Evolutionary conservation across 2,888 invertebrate species (phyloP), one percentile per base, ranked within the genome.

Genomic region (Hipparchia sbordonii): DNA sequence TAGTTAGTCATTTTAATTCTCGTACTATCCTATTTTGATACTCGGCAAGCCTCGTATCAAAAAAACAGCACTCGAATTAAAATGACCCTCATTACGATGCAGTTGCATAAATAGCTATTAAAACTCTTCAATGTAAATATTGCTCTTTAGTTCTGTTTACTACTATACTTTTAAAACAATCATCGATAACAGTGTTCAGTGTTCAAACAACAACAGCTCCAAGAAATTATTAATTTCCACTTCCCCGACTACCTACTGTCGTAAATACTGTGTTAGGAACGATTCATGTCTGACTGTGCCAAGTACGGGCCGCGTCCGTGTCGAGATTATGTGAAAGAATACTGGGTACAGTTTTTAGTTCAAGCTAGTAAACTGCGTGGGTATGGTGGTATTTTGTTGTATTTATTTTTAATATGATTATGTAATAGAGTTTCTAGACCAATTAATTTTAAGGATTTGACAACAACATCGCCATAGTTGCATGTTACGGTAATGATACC

Each of bases 191-290:
- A 67, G 39, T 33, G 54, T 66, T 54, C 52, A 67, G 56, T 56
- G 56, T 48, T 59, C 46, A 57, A 67, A 67, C 67, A 57, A 67
- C 67, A 57, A 67, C 67, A 57, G 57, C 57, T 67, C 23, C 48
- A 46, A 67, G 67, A 67, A 67, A 67, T 67, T 57, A 67, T 57
- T 67, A 67, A 67, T 67, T 67, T 67, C 67, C 67, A 46, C 12
- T 46, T 45, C 13, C 9, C 2, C 23, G 57, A 67, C 45, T 67
- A 56, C 67, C 12, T 62, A 13, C 62, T 62, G 62, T 13, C 7
- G 13, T 62, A 48, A 48, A 48, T 62, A 7, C 33, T 59, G 59
- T 33, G 33, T 33, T 9, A 59, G 33, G 23, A 23, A 33, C 33
- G 10, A 59, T 59, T 33, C 10, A 39, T 59, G 23, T 33, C 33